A percentile compares a stretch with the other conserved stretches of the same genome.
phyloP scores from a whole-genome alignment of 2,797 vertebrate genomes.

The Alosa sapidissima region DNA sequence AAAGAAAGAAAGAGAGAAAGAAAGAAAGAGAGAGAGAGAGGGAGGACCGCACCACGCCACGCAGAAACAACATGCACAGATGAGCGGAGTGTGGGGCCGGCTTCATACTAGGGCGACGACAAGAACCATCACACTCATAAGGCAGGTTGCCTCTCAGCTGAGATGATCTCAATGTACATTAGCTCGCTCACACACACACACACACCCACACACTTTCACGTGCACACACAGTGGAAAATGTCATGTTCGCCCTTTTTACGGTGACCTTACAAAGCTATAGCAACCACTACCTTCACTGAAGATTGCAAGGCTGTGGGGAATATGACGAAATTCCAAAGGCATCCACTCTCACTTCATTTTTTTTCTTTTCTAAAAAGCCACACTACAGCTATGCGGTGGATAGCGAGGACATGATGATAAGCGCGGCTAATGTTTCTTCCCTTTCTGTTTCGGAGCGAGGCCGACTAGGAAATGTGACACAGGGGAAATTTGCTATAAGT shows the following conservation, averaged over 20 bases:
- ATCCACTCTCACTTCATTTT: neutral
- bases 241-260: neutral
- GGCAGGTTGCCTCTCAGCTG: neutral
- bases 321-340: conserved; percentile 13
- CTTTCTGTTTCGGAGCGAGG: conserved; percentile 4
- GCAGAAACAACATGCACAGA: conserved; percentile 1
- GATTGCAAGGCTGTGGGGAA: neutral
- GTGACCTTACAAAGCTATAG: neutral
- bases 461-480: conserved; percentile 10
- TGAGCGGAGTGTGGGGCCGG: neutral
- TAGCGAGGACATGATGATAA: neutral
- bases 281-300: conserved; percentile 9
- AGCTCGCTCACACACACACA: neutral
- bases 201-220: conserved; percentile 1
- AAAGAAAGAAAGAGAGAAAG: neutral
- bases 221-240: conserved; percentile 45
- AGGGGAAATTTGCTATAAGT: conserved; percentile 22
- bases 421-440: conserved; percentile 16
- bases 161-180: neutral
- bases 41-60: too few relatives aligned
- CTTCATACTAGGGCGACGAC: neutral
- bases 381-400: neutral
- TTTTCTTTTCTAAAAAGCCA: too few relatives aligned
- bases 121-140: conserved; percentile 2
- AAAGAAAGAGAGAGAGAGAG: neutral